Conservation (phyloP, 92 coral and sea anemone genomes). For the Heteractis magnifica region DNA sequence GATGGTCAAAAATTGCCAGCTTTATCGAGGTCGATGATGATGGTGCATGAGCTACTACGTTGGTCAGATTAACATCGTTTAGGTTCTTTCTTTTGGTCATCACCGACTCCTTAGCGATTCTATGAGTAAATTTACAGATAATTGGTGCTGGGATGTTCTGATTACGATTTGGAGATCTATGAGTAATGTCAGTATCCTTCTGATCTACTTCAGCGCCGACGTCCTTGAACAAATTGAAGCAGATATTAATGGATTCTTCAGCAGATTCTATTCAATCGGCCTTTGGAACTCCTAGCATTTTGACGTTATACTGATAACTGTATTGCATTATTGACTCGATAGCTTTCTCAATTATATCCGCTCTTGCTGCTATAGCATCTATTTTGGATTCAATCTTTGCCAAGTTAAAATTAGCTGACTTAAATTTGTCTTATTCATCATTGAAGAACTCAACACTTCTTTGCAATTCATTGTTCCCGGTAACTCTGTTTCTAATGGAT, state of each 20-base stretch:
- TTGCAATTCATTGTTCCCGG: neutral
- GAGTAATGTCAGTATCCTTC: constrained; percentile 24
- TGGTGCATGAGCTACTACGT: neutral
- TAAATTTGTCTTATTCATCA: neutral
- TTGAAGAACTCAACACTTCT: constrained; percentile 4
- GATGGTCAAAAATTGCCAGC: constrained; percentile 25
- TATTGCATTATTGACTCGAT: neutral
- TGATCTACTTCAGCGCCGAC: constrained; percentile 9
- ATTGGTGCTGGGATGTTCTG: constrained; percentile 11
- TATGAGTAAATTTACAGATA: constrained; percentile 4
- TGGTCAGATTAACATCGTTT: constrained; percentile 15
- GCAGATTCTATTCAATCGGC: constrained; percentile 11
- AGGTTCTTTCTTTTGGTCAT: constrained; percentile 19
- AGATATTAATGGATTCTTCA: constrained; percentile 10
- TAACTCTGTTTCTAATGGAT: neutral
- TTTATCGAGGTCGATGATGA: neutral
- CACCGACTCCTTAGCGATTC: constrained; percentile 22
- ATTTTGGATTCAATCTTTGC: neutral
- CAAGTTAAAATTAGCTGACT: neutral
- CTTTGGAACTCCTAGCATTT: constrained; percentile 20
- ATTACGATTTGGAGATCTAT: neutral
- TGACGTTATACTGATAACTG: constrained; percentile 15
- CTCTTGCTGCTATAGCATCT: neutral
- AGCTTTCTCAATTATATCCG: neutral
- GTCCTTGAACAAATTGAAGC: constrained; percentile 7